Base-by-base conservation (phyloP, 1,140 invertebrate species). In the Drosophila tani region DNA sequence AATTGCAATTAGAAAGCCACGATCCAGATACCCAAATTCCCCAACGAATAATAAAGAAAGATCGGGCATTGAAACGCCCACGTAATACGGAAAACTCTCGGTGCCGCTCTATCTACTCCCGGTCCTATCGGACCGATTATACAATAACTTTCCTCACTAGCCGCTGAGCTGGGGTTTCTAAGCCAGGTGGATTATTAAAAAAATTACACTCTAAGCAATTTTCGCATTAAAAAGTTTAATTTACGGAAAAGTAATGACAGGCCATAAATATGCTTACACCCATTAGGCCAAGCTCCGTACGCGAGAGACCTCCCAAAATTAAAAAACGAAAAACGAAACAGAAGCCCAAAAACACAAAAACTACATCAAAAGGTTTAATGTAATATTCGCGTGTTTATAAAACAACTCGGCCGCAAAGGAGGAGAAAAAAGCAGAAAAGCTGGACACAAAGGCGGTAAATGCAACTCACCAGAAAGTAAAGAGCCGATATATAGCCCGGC, bases 171-270 rank as follows among this genome's bases (percentile, higher is more conserved):
- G 21, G 45, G 27, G 45, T 70, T 81, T 81, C 77, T 76, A 65
- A 74, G 51, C 56, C 41, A 71, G 80, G 62, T 71, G 81, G 81
- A 82, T 88, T 86, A 86, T 80, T 82, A 82, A 73, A 87, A 77
- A 85, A 71, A 75, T 86, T 83, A 87, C 82, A 75, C 81, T 64
- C 50, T 41, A 74, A 90, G 79, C 74, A 90, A 90, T 88, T 88
- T 84, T 87, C 85, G 85, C 84, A 88, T 90, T 88, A 88, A 88
- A 87, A 90, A 90, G 81, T 71, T 90, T 84, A 88, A 84, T 88
- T 90, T 88, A 84, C 81, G 81, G 81, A 84, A 88, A 84, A 81
- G 69, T 87, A 87, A 87, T 84, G 84, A 90, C 84, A 90, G 81
- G 51, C 85, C 79, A 81, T 88, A 90, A 87, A 88, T 87, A 81